Conservation (phyloP, 1,140 invertebrate genomes). For the Platyura marginata region DNA sequence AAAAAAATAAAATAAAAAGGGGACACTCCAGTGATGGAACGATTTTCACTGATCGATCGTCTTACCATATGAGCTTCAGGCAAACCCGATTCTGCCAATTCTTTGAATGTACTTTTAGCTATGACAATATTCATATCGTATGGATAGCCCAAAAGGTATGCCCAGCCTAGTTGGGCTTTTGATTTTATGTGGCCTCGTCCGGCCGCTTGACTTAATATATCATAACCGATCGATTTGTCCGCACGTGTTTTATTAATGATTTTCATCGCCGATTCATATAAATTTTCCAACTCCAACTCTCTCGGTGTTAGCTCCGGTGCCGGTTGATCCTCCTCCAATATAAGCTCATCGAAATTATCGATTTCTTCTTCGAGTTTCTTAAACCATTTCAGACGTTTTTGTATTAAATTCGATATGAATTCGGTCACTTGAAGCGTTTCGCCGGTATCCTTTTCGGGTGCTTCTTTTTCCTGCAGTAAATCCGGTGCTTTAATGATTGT, state of each 20-base stretch:
- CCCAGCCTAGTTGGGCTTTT: conserved; percentile 69
- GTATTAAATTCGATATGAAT: conserved; percentile 1
- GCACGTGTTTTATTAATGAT: conserved; percentile 45
- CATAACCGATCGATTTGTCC: conserved; percentile 43
- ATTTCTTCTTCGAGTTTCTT: conserved; percentile 11
- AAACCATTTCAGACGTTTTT: conserved; percentile 15
- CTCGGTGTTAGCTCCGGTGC: background rate
- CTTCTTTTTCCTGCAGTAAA: conserved; percentile 11
- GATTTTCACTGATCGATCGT: conserved; percentile 3
- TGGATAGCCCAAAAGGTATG: conserved; percentile 61
- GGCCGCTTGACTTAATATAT: conserved; percentile 51
- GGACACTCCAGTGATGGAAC: background rate
- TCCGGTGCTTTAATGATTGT: conserved; percentile 20
- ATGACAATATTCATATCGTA: conserved; percentile 53
- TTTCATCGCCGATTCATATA: conserved; percentile 43
- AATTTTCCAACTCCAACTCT: conserved; percentile 32
- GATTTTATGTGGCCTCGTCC: conserved; percentile 61
- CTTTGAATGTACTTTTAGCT: conserved; percentile 60
- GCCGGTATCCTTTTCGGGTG: background rate
- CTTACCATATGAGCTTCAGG: conserved; percentile 76
- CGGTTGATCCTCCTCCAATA: background rate
- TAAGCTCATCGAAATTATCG: conserved; percentile 1
- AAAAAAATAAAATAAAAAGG: conserved; percentile 8
- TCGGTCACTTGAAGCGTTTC: conserved; percentile 7
- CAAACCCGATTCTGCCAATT: conserved; percentile 54